A percentile compares a stretch with the other conserved stretches of the same genome.
Conservation (phyloP, 2,113 vertebrate species). For the Anoplopoma fimbria region DNA sequence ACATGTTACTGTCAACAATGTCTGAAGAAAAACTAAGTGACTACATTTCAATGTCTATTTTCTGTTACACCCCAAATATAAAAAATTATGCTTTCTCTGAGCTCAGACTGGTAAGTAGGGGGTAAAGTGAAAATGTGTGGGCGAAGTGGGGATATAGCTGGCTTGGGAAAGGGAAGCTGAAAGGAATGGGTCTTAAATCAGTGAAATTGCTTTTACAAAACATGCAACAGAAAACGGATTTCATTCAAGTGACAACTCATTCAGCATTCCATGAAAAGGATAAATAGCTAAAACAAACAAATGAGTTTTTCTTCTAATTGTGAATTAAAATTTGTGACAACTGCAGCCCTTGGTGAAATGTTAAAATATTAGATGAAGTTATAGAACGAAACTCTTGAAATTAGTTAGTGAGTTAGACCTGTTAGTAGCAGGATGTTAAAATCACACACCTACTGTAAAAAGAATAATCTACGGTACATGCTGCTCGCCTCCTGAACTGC, state of each 20-base stretch:
- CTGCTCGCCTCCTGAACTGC: constrained; percentile 54
- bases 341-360: constrained; percentile 26
- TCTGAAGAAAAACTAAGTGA: constrained; percentile 9
- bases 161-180: constrained; percentile 52
- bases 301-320: not conserved
- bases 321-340: constrained; percentile 1
- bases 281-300: constrained; percentile 3
- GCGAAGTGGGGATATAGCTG: constrained; percentile 41
- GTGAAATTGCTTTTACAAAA: constrained; percentile 51
- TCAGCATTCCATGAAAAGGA: constrained; percentile 43
- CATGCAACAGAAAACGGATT: constrained; percentile 64
- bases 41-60: not conserved
- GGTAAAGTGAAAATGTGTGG: constrained; percentile 59
- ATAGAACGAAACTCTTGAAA: constrained; percentile 42
- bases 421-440: constrained; percentile 53
- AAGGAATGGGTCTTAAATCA: constrained; percentile 62
- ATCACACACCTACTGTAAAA: constrained; percentile 44
- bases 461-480: constrained; percentile 27
- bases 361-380: constrained; percentile 52
- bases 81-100: constrained; percentile 55
- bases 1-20: constrained; percentile 15
- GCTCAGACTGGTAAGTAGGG: constrained; percentile 66
- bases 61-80: not conserved
- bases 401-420: constrained; percentile 35
- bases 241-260: constrained; percentile 54